A percentile compares a stretch with the other conserved stretches of the same genome.
phyloP scores from a whole-genome alignment of 1,140 invertebrate species.

The Drosophila pallidifrons region DNA sequence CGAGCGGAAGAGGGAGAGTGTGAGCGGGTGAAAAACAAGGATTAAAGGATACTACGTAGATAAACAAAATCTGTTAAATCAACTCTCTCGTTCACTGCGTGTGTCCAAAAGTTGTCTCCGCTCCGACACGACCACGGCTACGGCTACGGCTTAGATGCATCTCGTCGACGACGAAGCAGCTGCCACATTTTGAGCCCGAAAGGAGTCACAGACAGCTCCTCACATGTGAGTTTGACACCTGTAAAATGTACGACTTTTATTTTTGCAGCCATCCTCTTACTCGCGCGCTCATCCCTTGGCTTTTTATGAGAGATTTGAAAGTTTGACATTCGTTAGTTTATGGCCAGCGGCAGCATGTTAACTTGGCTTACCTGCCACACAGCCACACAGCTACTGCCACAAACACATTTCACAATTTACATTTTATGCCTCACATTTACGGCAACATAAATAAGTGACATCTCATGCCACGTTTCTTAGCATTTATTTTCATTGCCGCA shows the following conservation, averaged over 20 bases:
- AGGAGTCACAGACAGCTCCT: conserved; percentile 8
- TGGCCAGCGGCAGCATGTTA: conserved; percentile 53
- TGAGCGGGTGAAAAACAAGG: background rate
- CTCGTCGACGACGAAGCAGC: conserved; percentile 15
- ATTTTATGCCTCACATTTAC: conserved; percentile 26
- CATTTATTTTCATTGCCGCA: conserved; percentile 21
- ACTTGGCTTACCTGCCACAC: conserved; percentile 42
- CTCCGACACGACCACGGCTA: background rate
- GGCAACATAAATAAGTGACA: conserved; percentile 30
- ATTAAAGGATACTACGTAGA: conserved; percentile 24
- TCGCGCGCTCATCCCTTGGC: background rate
- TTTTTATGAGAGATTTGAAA: conserved; percentile 56
- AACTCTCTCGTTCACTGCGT: background rate
- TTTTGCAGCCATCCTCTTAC: background rate
- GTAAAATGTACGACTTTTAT: conserved; percentile 55
- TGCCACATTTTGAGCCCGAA: background rate
- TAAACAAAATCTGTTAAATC: conserved; percentile 35
- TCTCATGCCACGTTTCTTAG: conserved; percentile 11
- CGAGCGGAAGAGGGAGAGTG: background rate
- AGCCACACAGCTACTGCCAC: conserved; percentile 20
- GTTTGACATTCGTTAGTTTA: conserved; percentile 59
- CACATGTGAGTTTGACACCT: conserved; percentile 68
- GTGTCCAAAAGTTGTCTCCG: conserved; percentile 19
- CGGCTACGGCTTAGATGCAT: conserved; percentile 27
- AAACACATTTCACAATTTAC: conserved; percentile 14